phyloP scores from a whole-genome alignment of 2,113 vertebrate species.

The Noctilio leporinus region DNA sequence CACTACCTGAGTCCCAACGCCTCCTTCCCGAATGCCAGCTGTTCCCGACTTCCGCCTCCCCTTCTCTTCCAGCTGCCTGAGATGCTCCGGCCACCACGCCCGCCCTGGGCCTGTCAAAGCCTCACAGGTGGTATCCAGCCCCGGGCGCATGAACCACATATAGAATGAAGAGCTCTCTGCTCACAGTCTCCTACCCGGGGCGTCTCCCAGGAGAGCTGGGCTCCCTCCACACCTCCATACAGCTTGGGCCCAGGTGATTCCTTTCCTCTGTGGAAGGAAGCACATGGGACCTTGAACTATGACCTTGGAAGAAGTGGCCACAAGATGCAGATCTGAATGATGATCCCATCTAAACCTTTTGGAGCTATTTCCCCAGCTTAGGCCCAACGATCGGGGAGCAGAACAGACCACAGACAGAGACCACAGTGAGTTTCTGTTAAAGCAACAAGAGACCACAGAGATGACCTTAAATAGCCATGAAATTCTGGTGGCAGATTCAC shows the following conservation, averaged over 20 bases:
- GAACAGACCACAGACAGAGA: neutral
- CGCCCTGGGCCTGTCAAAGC: neutral
- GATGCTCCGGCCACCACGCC: neutral
- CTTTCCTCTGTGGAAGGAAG: neutral
- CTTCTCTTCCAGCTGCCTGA: neutral
- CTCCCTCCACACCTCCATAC: accelerated
- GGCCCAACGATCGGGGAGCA: neutral
- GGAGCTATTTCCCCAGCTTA: neutral
- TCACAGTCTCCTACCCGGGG: neutral
- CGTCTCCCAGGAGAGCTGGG: neutral
- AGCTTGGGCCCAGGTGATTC: neutral
- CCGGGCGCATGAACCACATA: neutral
- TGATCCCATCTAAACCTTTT: neutral
- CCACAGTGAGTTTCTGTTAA: neutral
- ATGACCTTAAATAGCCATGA: neutral
- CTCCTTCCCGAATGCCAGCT: neutral
- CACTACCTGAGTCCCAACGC: neutral
- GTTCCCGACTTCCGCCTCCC: neutral
- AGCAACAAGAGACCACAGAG: neutral
- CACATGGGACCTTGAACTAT: neutral
- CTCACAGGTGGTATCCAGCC: neutral
- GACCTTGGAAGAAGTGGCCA: neutral
- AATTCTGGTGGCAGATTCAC: neutral
- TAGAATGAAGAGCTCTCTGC: neutral
- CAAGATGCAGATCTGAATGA: neutral